phyloP scores from a whole-genome alignment of 2,113 vertebrate genomes.

The Nyctereutes procyonoides region DNA sequence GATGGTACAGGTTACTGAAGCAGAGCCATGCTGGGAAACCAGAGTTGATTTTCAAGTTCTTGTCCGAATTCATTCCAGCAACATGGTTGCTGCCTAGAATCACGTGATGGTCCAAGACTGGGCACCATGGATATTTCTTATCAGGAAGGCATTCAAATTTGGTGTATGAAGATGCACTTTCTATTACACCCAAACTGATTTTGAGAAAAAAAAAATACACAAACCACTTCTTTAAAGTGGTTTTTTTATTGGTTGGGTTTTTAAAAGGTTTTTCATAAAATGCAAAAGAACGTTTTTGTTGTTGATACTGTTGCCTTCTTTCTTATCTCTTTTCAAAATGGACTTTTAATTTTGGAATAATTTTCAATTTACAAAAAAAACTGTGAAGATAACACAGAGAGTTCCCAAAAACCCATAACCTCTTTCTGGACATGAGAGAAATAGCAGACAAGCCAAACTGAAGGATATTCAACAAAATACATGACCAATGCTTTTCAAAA shows the following conservation, averaged over 20 bases:
- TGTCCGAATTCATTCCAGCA: background rate
- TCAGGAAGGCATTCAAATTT: background rate
- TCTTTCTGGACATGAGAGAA: background rate
- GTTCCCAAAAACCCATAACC: background rate
- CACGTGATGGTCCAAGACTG: background rate
- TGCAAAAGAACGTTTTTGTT: background rate
- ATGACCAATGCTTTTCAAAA: background rate
- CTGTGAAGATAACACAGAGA: background rate
- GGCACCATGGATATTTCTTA: background rate
- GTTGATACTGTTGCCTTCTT: background rate
- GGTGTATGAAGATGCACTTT: background rate
- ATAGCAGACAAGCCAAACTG: background rate
- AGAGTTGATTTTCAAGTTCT: background rate
- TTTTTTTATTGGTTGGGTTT: background rate
- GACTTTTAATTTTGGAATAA: background rate
- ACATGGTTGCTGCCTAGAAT: accelerated
- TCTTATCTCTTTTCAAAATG: constrained; percentile 22
- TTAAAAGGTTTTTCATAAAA: background rate
- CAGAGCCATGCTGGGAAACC: background rate
- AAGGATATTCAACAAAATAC: background rate
- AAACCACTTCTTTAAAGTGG: background rate
- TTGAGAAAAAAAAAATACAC: background rate
- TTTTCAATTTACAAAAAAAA: background rate
- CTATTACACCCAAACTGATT: background rate
- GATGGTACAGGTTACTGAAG: background rate